Evolutionary conservation across 2,797 vertebrate genomes (phyloP).

Genomic region (Brachyalestes nurse): DNA sequence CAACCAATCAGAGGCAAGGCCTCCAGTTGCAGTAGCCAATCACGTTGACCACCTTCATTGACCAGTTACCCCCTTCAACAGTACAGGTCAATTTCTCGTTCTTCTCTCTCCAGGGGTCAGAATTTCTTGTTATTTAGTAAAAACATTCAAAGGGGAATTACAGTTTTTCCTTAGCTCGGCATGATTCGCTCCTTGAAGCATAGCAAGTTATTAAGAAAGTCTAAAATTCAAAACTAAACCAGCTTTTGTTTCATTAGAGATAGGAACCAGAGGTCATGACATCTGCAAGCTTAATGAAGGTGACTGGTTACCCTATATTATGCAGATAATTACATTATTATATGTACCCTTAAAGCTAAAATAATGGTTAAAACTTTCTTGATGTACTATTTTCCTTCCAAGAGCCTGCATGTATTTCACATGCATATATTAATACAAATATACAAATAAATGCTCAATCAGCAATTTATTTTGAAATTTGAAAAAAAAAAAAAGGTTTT

Average conservation of each 20-base stretch:
- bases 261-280: background rate
- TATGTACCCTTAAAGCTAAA: too few relatives aligned
- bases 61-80: background rate
- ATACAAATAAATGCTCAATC: too few relatives aligned
- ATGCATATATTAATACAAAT: too few relatives aligned
- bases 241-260: background rate
- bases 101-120: background rate
- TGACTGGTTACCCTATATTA: too few relatives aligned
- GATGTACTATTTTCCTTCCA: too few relatives aligned
- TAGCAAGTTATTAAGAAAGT: too few relatives aligned
- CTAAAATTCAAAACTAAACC: background rate
- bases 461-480: background rate
- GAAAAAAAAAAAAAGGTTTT: background rate
- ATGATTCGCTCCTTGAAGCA: background rate
- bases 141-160: background rate
- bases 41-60: background rate
- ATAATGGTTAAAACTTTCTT: too few relatives aligned
- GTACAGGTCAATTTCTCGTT: background rate
- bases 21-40: slow-evolving; percentile 28
- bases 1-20: slow-evolving; percentile 28
- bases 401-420: too few relatives aligned
- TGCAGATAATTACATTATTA: background rate
- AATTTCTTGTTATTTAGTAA: background rate
- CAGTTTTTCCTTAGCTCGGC: background rate
- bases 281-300: background rate